Evolutionary conservation across 2,113 vertebrate genomes (phyloP).

Genomic region (Aspiorhynchus laticeps): DNA sequence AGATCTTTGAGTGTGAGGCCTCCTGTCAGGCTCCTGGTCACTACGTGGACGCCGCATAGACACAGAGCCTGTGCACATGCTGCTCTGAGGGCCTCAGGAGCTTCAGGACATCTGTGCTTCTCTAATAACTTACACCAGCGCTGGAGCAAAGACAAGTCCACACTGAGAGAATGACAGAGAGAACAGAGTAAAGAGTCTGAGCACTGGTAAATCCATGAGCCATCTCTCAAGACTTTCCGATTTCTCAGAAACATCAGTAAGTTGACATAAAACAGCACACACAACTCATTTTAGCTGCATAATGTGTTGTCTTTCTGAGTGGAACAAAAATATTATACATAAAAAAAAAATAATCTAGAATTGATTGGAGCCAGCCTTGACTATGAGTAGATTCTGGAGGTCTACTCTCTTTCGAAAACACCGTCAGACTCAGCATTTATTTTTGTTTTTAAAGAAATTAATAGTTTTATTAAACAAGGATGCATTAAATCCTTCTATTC

Average conservation of each 20-base stretch:
- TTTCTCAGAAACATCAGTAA: neutral
- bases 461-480: too few species aligned
- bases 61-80: constrained; percentile 77
- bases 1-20: constrained; percentile 29
- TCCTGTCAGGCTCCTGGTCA: constrained; percentile 54
- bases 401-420: too few species aligned
- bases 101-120: constrained; percentile 60
- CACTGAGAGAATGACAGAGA: constrained; percentile 59
- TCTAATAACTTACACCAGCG: constrained; percentile 78
- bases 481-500: too few species aligned
- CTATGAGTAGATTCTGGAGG: too few species aligned
- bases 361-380: too few species aligned
- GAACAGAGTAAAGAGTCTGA: neutral
- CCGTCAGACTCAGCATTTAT: neutral
- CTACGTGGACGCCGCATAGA: constrained; percentile 63
- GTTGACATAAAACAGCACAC: neutral
- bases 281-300: neutral
- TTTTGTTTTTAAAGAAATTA: too few species aligned
- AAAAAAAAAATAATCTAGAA: too few species aligned
- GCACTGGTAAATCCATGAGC: neutral
- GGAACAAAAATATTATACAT: too few species aligned
- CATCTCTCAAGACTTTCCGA: neutral
- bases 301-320: too few species aligned
- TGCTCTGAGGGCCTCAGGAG: constrained; percentile 75
- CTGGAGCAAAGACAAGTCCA: constrained; percentile 46